Evolutionary conservation across 2,888 invertebrate species (phyloP).

Genomic region (Leptopilina syphax): DNA sequence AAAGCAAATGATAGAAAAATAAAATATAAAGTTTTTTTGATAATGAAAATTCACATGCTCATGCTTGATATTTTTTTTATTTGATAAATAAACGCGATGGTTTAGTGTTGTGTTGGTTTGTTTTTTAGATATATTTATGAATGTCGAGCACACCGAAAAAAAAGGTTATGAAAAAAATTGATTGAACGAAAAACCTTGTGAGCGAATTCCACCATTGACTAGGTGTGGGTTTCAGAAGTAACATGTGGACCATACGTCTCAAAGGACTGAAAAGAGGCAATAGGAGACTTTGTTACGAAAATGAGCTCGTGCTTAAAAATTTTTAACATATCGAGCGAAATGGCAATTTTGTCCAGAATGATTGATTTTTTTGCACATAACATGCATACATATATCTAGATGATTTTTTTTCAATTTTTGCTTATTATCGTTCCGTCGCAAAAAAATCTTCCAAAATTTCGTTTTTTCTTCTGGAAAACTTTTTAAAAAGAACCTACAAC

Average conservation of each 20-base stretch:
- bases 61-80: too few species aligned
- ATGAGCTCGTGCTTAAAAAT: constrained; percentile 52
- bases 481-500: background rate
- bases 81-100: constrained; percentile 8
- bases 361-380: background rate
- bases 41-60: too few species aligned
- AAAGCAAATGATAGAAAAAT: too few species aligned
- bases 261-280: constrained; percentile 80
- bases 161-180: constrained; percentile 31
- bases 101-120: constrained; percentile 6
- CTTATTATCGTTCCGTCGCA: background rate
- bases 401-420: background rate
- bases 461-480: background rate
- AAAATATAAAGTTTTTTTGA: too few species aligned
- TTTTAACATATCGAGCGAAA: constrained; percentile 10
- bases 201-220: constrained; percentile 81
- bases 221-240: constrained; percentile 81
- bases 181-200: constrained; percentile 77
- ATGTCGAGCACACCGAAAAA: constrained; percentile 43
- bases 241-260: constrained; percentile 82
- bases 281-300: constrained; percentile 54
- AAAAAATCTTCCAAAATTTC: constrained; percentile 1
- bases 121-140: background rate
- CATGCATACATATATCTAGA: constrained; percentile 22
- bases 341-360: background rate